Percentiles rank a stretch among this genome's conserved stretches.
Evolutionary conservation across 2,113 vertebrate genomes (phyloP).

Genomic region (Butorides virescens): DNA sequence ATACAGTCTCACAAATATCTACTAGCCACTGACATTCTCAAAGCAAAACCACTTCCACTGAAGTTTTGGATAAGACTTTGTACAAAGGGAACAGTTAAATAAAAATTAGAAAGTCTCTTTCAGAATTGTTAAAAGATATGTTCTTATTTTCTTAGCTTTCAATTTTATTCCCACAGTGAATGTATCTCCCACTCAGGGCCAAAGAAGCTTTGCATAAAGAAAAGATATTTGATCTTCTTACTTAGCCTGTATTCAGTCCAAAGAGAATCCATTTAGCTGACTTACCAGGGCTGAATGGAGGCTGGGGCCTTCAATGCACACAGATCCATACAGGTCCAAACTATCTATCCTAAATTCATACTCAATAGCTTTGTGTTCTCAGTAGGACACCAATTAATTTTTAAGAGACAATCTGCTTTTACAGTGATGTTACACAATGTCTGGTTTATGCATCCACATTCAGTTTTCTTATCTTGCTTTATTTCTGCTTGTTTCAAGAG

Average conservation of each 20-base stretch:
- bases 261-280: neutral
- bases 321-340: neutral
- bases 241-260: neutral
- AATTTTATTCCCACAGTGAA: neutral
- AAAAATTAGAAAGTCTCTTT: neutral
- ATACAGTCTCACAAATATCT: neutral
- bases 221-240: neutral
- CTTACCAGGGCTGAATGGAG: neutral
- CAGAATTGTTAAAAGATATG: neutral
- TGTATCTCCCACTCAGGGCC: neutral
- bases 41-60: neutral
- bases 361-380: neutral
- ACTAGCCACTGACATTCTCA: neutral
- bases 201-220: neutral
- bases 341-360: neutral
- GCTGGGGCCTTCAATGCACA: neutral
- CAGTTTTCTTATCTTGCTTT: neutral
- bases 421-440: neutral
- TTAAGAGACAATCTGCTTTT: neutral
- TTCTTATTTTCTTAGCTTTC: neutral
- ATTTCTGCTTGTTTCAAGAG: neutral
- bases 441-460: neutral
- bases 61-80: neutral
- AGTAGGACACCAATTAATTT: neutral
- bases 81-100: neutral